Base-by-base conservation (phyloP, 2,888 invertebrate species). In the Mythimna lalbum region DNA sequence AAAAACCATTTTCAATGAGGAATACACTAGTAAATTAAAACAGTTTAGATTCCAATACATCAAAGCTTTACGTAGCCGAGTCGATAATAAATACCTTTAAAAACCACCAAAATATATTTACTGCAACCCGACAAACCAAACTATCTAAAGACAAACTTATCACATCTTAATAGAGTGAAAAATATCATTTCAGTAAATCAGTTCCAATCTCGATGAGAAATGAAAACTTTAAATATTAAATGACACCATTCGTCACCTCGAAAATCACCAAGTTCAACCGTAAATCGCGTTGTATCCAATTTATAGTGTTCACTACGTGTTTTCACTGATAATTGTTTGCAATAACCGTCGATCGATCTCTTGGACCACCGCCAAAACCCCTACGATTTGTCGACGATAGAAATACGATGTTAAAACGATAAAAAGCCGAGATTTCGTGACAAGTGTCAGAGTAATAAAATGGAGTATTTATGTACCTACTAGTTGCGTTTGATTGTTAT, bases 301-400 rank as follows among this genome's bases (percentile, higher is more conserved):
- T 81, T 80, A 86, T 71, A 59, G 63, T 74, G 64, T 73, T 76
- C 84, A 85, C 80, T 84, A 82, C 85, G 78, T 82, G 85, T 82
- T 88, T 81, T 71, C 63, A 71, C 78, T 70, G 84, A 86, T 91
- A 89, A 90, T 90, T 88, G 87, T 80, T 82, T 74, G 82, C 80
- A 81, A 84, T 80, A 80, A 79, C 80, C 62, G 68, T 76, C 80
- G 73, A 86, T 89, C 85, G 81, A 83, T 84, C 72, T 39, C 47
- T 83, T 92, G 92, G 92, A 85, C 14, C 31, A 0, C 21, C n/a
- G 90, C 92, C 92, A 92, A 79, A 78, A 23, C 74, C 76, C 71
- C 78, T 84, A 85, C 86, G 36, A 82, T 74, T 39, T 66, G 73
- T 75, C 55, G 83, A 73, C 80, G 84, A 84, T 62, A 71, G 86